Conservation (phyloP, 2,797 vertebrate species). For the Nyctalus aviator region DNA sequence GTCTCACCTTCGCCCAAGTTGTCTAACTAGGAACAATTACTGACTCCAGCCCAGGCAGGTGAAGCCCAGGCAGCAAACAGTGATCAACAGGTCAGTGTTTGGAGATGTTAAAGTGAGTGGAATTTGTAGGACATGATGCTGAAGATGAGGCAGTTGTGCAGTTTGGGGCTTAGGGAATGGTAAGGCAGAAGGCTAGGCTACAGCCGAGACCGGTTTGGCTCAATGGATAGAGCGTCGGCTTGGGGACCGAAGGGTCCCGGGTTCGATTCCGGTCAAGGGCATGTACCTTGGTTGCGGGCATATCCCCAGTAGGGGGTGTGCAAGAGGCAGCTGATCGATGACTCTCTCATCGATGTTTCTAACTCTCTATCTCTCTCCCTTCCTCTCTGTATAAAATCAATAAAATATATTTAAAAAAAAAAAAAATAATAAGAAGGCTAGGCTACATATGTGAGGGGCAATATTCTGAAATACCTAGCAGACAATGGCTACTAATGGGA, state of each 20-base stretch:
- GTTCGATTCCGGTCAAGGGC: no score
- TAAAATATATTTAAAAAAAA: no score
- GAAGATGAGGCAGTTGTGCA: not conserved
- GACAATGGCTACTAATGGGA: not conserved
- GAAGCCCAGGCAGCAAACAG: not conserved
- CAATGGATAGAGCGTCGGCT: no score
- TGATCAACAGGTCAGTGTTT: not conserved
- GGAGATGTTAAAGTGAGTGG: not conserved
- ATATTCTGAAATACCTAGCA: not conserved
- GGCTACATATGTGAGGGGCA: not conserved
- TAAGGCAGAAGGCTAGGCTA: not conserved
- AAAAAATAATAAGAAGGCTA: no score
- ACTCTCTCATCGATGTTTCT: no score
- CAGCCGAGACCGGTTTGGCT: no score
- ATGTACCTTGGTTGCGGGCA: no score
- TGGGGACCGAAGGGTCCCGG: no score
- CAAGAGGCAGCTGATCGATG: no score
- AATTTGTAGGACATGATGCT: not conserved
- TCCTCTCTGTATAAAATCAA: no score
- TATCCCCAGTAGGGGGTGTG: no score
- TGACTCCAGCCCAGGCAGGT: not conserved
- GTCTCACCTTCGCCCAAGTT: not conserved
- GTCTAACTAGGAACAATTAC: not conserved
- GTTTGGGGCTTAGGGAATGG: not conserved
- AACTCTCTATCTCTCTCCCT: no score